Evolutionary conservation across 2,113 vertebrate genomes (phyloP).

Genomic region (Hucho hucho): DNA sequence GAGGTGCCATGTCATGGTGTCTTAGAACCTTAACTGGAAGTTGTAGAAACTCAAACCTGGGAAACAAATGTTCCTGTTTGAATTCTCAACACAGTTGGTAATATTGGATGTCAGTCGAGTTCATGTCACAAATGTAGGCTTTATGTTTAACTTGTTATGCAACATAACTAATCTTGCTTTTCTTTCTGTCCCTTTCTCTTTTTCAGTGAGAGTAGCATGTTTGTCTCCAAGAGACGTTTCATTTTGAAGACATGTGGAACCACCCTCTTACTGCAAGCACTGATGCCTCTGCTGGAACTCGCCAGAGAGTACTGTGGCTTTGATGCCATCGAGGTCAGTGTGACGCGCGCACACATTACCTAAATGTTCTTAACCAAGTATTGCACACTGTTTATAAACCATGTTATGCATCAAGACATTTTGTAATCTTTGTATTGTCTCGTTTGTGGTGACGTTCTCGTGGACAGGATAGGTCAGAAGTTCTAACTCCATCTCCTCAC

Average conservation of each 20-base stretch:
- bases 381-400: too few relatives aligned
- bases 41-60: too few relatives aligned
- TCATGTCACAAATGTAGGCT: too few relatives aligned
- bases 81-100: too few relatives aligned
- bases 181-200: not conserved
- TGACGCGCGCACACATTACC: too few relatives aligned
- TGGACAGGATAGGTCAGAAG: not conserved
- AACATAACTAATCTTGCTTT: too few relatives aligned
- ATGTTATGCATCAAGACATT: too few relatives aligned
- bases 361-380: too few relatives aligned
- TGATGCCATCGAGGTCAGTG: slow-evolving; percentile 90
- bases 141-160: too few relatives aligned
- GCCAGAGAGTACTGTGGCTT: slow-evolving; percentile 98
- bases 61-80: too few relatives aligned
- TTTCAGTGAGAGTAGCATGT: slow-evolving; percentile 99
- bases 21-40: not conserved
- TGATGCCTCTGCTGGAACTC: slow-evolving; percentile 98
- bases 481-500: not conserved
- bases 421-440: not conserved
- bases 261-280: slow-evolving; percentile 99
- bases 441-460: not conserved
- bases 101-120: too few relatives aligned
- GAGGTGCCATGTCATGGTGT: not conserved
- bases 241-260: slow-evolving; percentile 99
- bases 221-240: slow-evolving; percentile 99